These are phyloP conservation scores for Peromyscus californicus DNA, from an alignment of 2,113 vertebrate genomes.

Conservation along the genomic window DNA sequence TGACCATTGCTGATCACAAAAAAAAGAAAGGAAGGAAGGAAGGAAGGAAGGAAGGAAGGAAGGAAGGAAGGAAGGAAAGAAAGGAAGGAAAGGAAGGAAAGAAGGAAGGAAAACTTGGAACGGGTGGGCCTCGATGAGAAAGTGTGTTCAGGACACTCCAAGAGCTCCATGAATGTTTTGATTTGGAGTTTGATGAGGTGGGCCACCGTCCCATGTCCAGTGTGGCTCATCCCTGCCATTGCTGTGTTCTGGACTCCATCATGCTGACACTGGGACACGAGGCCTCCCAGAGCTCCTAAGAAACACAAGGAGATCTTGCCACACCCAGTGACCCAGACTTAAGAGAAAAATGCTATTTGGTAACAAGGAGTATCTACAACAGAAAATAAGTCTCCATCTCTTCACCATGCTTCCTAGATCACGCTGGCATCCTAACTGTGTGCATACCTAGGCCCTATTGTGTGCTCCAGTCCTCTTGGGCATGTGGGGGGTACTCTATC, in stretches of 20 bases:
- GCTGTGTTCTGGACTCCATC: accelerated
- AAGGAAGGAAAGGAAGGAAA: neutral
- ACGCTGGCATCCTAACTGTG: accelerated
- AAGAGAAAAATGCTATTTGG: neutral
- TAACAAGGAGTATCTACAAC: neutral
- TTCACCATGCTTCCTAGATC: neutral
- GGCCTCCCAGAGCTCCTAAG: accelerated
- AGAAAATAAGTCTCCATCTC: neutral
- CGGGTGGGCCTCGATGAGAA: accelerated
- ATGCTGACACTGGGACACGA: accelerated
- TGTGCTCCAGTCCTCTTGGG: neutral
- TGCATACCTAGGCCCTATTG: neutral
- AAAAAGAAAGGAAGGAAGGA: neutral
- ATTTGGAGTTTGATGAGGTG: accelerated
- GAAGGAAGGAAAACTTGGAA: neutral
- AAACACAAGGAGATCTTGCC: neutral
- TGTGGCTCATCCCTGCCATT: too few species aligned
- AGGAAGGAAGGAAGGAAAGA: neutral
- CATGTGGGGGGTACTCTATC: accelerated
- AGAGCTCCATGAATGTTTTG: accelerated
- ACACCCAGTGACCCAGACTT: accelerated
- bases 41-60: neutral
- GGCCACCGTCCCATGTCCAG: accelerated
- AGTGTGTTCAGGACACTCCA: neutral
- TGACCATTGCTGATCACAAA: neutral